Base-by-base conservation (phyloP, 2,888 invertebrate genomes). In the Rhingia campestris region DNA sequence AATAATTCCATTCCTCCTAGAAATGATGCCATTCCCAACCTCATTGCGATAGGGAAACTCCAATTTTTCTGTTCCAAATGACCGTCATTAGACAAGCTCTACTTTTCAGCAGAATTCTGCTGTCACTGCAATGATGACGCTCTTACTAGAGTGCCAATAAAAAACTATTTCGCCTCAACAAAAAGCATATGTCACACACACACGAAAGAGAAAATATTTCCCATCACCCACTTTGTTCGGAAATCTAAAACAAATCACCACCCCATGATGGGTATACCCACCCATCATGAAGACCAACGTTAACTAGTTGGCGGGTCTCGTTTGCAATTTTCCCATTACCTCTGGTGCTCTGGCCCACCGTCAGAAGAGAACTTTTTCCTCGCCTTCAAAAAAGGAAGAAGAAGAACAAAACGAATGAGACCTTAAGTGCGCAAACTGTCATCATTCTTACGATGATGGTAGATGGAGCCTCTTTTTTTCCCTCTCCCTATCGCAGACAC, bases 391-490 rank as follows among this genome's bases (percentile, higher is more conserved):
- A n/a, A 75, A 32, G 30, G 7, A 63, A 70, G 35, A 63, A 53
- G 64, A 64, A 76, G 64, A 76, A 81, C 64, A 81, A 75, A 69
- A 81, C 70, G 70, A 76, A 72, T 81, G 22, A 1, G 22, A 22
- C 66, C 69, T 66, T 67, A 77, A 76, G 77, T 81, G 81, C 66
- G 72, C 64, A 81, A 81, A 70, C 81, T 81, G 81, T 76, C 81
- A 76, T 81, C 76, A 67, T 66, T 61, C 61, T 76, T 72, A 54
- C 39, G 56, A 49, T 43, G 22, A 22, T 22, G 22, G 22, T 22
- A 22, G 22, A 67, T 37, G 43, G 41, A 58, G 37, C 7, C 12
- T 9, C 22, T 22, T 1, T 22, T 54, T 35, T 6, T 37, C 33
- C 39, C 6, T 5, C n/a, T 32, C 7, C 53, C 33, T 30, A 10